Evolutionary conservation across 1,140 invertebrate genomes (phyloP).

Genomic region (Drosophila ambigua): DNA sequence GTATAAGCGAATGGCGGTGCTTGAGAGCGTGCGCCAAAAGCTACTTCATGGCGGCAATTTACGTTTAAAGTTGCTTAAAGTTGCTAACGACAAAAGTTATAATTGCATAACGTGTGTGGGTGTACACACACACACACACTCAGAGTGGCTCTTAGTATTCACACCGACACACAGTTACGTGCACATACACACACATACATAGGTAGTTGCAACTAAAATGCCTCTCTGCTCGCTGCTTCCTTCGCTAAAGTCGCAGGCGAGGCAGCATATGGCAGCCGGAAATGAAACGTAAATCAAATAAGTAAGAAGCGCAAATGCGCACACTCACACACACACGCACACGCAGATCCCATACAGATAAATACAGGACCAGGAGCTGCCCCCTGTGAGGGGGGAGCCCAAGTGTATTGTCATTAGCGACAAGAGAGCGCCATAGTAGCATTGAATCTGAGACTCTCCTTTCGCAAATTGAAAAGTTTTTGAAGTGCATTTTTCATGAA

Average conservation of each 20-base stretch:
- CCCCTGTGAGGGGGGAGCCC: conserved; percentile 22
- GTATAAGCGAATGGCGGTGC: conserved; percentile 36
- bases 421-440: conserved; percentile 55
- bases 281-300: conserved; percentile 83
- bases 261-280: conserved; percentile 81
- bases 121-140: neutral
- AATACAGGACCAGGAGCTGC: conserved; percentile 2
- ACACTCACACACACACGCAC: conserved; percentile 24
- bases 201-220: conserved; percentile 52
- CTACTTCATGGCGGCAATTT: conserved; percentile 82
- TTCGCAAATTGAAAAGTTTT: conserved; percentile 75
- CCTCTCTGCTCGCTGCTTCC: conserved; percentile 23
- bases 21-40: conserved; percentile 75
- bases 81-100: conserved; percentile 84
- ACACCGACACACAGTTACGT: conserved; percentile 31
- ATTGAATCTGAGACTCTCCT: conserved; percentile 61
- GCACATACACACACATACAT: conserved; percentile 18
- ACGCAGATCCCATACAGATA: conserved; percentile 8
- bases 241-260: conserved; percentile 66
- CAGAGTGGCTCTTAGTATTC: conserved; percentile 24
- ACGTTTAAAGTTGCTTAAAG: conserved; percentile 83
- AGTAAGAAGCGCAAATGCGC: conserved; percentile 79
- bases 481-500: conserved; percentile 76
- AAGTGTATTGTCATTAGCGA: conserved; percentile 81
- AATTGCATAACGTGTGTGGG: conserved; percentile 79